These are phyloP conservation scores for Pyrgus malvae DNA, from an alignment of 2,888 invertebrate genomes.

Conservation along the genomic window DNA sequence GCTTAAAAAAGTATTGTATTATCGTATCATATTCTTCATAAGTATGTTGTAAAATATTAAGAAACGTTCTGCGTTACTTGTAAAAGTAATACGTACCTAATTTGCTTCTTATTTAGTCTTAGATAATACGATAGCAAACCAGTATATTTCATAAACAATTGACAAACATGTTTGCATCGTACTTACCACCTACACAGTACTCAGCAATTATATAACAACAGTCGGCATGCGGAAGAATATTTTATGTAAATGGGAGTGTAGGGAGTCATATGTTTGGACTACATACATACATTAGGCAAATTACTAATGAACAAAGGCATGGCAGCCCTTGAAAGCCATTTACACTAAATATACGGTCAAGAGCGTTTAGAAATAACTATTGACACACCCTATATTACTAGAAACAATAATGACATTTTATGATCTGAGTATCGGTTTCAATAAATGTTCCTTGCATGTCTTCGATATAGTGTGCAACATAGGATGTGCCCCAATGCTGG, in stretches of 20 bases:
- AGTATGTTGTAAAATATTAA: no score
- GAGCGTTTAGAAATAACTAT: neutral
- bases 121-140: no score
- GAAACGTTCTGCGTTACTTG: no score
- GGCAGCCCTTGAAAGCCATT: slow-evolving; percentile 13
- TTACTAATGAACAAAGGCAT: slow-evolving; percentile 11
- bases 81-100: no score
- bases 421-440: no score
- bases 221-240: slow-evolving; percentile 21
- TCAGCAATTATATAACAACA: slow-evolving; percentile 1
- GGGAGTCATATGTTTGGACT: slow-evolving; percentile 11
- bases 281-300: slow-evolving; percentile 16
- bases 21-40: no score
- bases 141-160: slow-evolving; percentile 4
- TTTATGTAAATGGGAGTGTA: slow-evolving; percentile 18
- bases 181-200: slow-evolving; percentile 18
- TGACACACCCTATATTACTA: neutral
- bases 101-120: no score
- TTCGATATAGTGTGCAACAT: no score
- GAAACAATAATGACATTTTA: no score
- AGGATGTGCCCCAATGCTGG: no score
- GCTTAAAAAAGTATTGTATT: no score
- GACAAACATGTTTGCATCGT: neutral
- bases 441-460: no score
- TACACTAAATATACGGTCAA: slow-evolving; percentile 8